Percentiles rank a stretch among this genome's conserved stretches.
phyloP scores from a whole-genome alignment of 1,140 invertebrate genomes.

The Eumeta japonica region DNA sequence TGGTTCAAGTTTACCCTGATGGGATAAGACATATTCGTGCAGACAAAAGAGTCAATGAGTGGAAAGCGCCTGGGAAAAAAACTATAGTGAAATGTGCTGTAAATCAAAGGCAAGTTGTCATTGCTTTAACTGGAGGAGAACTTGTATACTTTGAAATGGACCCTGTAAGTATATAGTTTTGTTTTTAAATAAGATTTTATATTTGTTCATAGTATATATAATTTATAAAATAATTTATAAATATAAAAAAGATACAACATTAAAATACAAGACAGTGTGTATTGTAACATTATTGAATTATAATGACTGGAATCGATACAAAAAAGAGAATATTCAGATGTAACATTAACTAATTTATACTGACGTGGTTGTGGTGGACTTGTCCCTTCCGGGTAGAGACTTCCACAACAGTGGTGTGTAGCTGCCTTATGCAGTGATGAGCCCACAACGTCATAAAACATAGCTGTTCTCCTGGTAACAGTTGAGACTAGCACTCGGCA shows the following conservation, averaged over 20 bases:
- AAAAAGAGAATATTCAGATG: too few relatives aligned
- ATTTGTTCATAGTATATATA: too few relatives aligned
- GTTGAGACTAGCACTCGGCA: slow-evolving; percentile 45
- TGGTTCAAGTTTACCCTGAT: slow-evolving; percentile 98
- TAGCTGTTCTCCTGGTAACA: slow-evolving; percentile 29
- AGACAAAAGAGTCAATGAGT: slow-evolving; percentile 97
- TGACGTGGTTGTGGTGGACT: slow-evolving; percentile 36
- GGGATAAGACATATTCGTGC: slow-evolving; percentile 97
- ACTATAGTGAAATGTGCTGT: slow-evolving; percentile 97
- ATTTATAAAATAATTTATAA: slow-evolving; percentile 6
- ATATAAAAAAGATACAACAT: too few relatives aligned
- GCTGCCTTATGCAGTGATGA: slow-evolving; percentile 43
- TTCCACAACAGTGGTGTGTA: slow-evolving; percentile 45
- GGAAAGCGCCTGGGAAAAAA: slow-evolving; percentile 97
- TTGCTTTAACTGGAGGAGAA: slow-evolving; percentile 95
- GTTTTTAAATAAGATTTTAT: slow-evolving; percentile 17
- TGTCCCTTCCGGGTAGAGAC: slow-evolving; percentile 32
- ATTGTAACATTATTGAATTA: too few relatives aligned
- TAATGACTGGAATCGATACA: too few relatives aligned
- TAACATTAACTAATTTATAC: too few relatives aligned
- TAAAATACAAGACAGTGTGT: too few relatives aligned
- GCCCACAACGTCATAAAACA: slow-evolving; percentile 48
- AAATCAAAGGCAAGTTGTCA: slow-evolving; percentile 97
- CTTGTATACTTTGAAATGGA: slow-evolving; percentile 99
- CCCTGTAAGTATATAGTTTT: slow-evolving; percentile 67